Evolutionary conservation across 2,113 vertebrate species (phyloP).

Genomic region (Halichoerus grypus): DNA sequence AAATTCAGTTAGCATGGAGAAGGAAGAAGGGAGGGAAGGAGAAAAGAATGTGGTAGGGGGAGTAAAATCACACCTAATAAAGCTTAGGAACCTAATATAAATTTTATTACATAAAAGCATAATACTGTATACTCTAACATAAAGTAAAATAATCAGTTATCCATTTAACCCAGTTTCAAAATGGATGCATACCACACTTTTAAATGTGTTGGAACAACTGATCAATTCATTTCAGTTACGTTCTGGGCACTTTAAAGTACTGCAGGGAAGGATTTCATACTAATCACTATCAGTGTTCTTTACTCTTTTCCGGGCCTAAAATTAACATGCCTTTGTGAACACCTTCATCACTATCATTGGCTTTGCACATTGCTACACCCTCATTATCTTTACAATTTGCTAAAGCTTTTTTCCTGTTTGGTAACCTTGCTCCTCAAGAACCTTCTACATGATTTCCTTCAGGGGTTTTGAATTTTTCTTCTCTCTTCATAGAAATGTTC

Average conservation of each 20-base stretch:
- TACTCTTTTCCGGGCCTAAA: background rate
- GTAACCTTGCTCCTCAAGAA: slow-evolving; percentile 16
- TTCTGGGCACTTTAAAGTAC: background rate
- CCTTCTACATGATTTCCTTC: background rate
- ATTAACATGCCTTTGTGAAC: background rate
- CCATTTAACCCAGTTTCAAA: background rate
- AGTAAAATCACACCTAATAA: background rate
- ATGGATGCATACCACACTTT: background rate
- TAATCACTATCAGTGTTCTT: background rate
- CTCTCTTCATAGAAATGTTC: background rate
- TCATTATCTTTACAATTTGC: background rate
- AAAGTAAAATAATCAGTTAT: background rate
- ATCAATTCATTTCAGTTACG: background rate
- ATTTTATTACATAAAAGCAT: background rate
- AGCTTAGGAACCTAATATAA: background rate
- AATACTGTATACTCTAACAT: background rate
- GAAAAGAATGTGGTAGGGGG: rapidly evolving
- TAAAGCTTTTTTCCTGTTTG: background rate
- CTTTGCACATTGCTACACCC: background rate
- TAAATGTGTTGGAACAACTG: background rate
- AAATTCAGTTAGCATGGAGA: background rate
- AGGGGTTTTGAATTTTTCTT: background rate
- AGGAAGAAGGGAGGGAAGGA: background rate
- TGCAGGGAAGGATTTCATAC: background rate
- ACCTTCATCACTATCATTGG: background rate